These are phyloP conservation scores for Montipora efflorescens DNA, from an alignment of 64 coral and sea anemone genomes.

Conservation along the genomic window DNA sequence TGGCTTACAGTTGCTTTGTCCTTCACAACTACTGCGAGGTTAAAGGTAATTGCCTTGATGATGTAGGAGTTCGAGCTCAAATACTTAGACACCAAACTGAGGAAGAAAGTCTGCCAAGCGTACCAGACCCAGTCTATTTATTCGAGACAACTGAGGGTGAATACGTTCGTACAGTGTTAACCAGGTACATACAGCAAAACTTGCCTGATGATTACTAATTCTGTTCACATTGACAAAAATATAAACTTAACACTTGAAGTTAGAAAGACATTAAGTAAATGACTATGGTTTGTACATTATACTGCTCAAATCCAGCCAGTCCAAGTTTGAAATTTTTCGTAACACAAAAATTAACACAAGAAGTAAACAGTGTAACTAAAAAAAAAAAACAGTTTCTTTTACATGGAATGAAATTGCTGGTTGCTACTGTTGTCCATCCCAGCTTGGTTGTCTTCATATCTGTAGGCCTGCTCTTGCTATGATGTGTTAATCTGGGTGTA, in stretches of 20 bases:
- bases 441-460: slow-evolving; percentile 2
- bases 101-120: slow-evolving; percentile 49
- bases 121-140: slow-evolving; percentile 59
- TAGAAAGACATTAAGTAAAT: neutral
- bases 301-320: neutral
- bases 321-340: neutral
- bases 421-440: slow-evolving; percentile 22
- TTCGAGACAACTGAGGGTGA: slow-evolving; percentile 14
- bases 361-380: slow-evolving; percentile 25
- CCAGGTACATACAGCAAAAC: slow-evolving; percentile 50
- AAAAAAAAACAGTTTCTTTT: neutral
- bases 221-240: neutral
- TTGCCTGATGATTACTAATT: slow-evolving; percentile 56
- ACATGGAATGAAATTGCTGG: slow-evolving; percentile 8
- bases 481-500: slow-evolving; percentile 41
- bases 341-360: neutral
- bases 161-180: slow-evolving; percentile 55
- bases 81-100: neutral
- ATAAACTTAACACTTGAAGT: neutral
- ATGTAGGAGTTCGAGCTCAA: slow-evolving; percentile 44
- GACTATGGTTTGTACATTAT: neutral
- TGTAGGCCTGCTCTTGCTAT: slow-evolving; percentile 9
- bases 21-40: slow-evolving; percentile 57
- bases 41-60: slow-evolving; percentile 15
- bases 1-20: slow-evolving; percentile 51